phyloP scores from a whole-genome alignment of 2,797 vertebrate species.

The Erpetoichthys calabaricus region DNA sequence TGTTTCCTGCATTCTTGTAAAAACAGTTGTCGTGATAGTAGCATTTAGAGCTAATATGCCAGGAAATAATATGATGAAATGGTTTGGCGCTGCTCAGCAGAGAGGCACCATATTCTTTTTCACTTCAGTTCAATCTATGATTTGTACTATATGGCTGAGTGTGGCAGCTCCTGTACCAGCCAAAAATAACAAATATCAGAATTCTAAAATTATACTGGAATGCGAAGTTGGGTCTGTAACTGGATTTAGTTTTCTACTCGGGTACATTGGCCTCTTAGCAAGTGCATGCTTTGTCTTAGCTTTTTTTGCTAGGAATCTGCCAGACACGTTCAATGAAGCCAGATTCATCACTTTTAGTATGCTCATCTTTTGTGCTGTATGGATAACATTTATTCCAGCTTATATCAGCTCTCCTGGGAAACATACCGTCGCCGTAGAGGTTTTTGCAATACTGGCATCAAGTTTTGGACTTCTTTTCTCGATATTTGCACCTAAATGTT shows the following conservation, averaged over 20 bases:
- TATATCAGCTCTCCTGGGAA: slow-evolving; percentile 50
- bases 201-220: slow-evolving; percentile 46
- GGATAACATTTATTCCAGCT: slow-evolving; percentile 57
- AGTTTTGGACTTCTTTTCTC: slow-evolving; percentile 50
- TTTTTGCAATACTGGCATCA: slow-evolving; percentile 53
- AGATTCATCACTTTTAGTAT: slow-evolving; percentile 57
- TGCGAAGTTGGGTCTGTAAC: slow-evolving; percentile 46
- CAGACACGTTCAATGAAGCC: slow-evolving; percentile 52
- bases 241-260: slow-evolving; percentile 47
- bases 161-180: slow-evolving; percentile 39
- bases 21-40: slow-evolving; percentile 50
- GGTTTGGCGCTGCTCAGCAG: slow-evolving; percentile 44
- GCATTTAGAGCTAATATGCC: slow-evolving; percentile 37
- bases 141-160: slow-evolving; percentile 41
- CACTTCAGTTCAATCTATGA: slow-evolving; percentile 37
- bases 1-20: slow-evolving; percentile 51
- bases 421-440: slow-evolving; percentile 51
- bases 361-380: slow-evolving; percentile 54
- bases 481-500: slow-evolving; percentile 56
- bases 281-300: slow-evolving; percentile 45
- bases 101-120: slow-evolving; percentile 37
- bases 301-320: slow-evolving; percentile 49
- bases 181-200: slow-evolving; percentile 43
- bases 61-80: slow-evolving; percentile 24
- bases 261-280: slow-evolving; percentile 51